Evolutionary conservation across 2,888 invertebrate species (phyloP).

Genomic region (Macroteleia sp.): DNA sequence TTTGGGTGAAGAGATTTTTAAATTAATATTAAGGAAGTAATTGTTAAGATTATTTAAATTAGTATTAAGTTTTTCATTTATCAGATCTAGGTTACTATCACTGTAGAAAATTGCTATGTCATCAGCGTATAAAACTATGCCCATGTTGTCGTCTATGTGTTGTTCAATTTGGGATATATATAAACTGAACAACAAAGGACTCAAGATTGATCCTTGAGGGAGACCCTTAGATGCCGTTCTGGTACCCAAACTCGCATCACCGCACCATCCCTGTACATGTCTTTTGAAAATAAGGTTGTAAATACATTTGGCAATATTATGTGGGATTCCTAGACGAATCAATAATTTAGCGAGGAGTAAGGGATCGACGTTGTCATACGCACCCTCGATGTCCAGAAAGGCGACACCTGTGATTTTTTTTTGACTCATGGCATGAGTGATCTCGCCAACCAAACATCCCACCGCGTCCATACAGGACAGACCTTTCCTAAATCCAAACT

Average conservation of each 20-base stretch:
- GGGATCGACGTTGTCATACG: slow-evolving; percentile 18
- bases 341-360: neutral
- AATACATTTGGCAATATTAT: slow-evolving; percentile 1
- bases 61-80: too few species aligned
- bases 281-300: neutral
- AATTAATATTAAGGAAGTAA: neutral
- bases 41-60: too few species aligned
- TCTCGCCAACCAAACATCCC: neutral
- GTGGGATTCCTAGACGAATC: neutral
- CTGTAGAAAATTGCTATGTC: too few species aligned
- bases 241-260: neutral
- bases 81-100: too few species aligned
- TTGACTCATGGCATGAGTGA: neutral
- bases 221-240: slow-evolving; percentile 6
- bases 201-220: slow-evolving; percentile 12
- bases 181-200: neutral
- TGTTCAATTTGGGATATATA: too few species aligned
- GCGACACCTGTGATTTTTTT: neutral
- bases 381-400: slow-evolving; percentile 20
- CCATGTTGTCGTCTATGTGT: too few species aligned
- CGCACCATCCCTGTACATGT: neutral
- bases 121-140: too few species aligned
- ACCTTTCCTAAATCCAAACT: slow-evolving; percentile 3
- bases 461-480: neutral
- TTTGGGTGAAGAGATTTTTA: too few species aligned